Percentiles rank a stretch among this genome's conserved stretches.
These are phyloP conservation scores for Gonatopus flavifemur DNA, from an alignment of 1,140 invertebrate species.

Conservation along the genomic window DNA sequence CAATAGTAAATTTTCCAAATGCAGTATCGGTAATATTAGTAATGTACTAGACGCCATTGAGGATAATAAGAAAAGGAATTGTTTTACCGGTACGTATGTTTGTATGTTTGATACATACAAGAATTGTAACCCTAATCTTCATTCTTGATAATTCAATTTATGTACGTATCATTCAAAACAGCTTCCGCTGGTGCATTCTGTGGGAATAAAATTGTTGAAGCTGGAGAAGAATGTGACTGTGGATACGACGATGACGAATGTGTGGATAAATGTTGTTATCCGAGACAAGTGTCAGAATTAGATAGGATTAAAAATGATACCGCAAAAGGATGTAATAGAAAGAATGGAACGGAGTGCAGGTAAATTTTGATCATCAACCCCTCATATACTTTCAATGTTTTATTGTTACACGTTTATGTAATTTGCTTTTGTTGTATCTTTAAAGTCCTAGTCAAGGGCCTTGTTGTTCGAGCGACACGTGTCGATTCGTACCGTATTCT, in stretches of 20 bases:
- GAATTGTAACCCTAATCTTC: conserved; percentile 10
- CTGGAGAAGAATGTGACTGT: conserved; percentile 97
- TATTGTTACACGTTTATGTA: too few relatives aligned
- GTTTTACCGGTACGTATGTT: conserved; percentile 71
- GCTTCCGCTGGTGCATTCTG: conserved; percentile 94
- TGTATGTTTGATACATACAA: too few relatives aligned
- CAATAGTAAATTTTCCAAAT: conserved; percentile 92
- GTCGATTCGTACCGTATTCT: conserved; percentile 73
- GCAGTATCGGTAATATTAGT: conserved; percentile 94
- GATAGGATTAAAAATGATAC: conserved; percentile 71
- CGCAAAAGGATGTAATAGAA: conserved; percentile 79
- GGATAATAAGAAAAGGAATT: conserved; percentile 92
- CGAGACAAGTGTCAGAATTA: conserved; percentile 71
- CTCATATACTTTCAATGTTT: too few relatives aligned
- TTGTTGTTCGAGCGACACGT: conserved; percentile 83
- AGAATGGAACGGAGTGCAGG: conserved; percentile 81
- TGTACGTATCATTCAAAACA: conserved; percentile 41
- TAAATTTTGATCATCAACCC: too few relatives aligned
- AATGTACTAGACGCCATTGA: conserved; percentile 89
- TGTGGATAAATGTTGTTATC: conserved; percentile 92
- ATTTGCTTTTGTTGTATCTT: conserved; percentile 8
- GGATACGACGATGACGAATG: conserved; percentile 95
- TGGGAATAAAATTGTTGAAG: conserved; percentile 98
- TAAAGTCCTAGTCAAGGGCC: conserved; percentile 92
- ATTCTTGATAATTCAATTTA: conserved; percentile 12